Evolutionary conservation across 2,113 vertebrate genomes (phyloP), one percentile per base, ranked within the genome.

Genomic region (Macrotus californicus): DNA sequence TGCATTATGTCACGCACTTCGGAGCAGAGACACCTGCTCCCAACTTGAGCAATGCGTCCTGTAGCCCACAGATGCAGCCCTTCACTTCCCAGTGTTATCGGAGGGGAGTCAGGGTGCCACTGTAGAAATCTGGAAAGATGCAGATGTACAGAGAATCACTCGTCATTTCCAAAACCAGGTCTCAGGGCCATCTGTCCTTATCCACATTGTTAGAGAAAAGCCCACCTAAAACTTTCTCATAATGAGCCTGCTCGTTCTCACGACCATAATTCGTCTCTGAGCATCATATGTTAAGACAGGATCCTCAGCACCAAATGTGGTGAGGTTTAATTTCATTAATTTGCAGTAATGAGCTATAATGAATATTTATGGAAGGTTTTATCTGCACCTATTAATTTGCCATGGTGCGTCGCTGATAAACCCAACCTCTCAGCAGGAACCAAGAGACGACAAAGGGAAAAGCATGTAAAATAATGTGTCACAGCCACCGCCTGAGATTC

Each of bases 301-400:
- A 97, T 97, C 61, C 89, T 91, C 81, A 76, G 96, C 94, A 95
- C 92, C 67, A 91, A 97, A 95, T 93, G 87, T 81, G 70, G 87
- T 70, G 92, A 88, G 80, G 41, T 89, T 98, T 98, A 96, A 97
- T 98, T 98, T 97, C 89, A 96, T 98, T 98, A 98, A 96, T 98
- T 98, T 96, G 29, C 93, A 97, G 96, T 98, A 98, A 98, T 98
- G 96, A 98, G 83, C 50, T 94, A 3, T 97, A 98, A 98, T 98
- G 97, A 98, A 98, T 98, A 98, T 98, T 98, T 97, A 98, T 98
- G 96, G 97, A 77, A 96, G 96, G 97, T 97, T 97, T 98, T 98
- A 98, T 98, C 97, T 96, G 91, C 90, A 97, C 73, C 88, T 97
- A 96, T 98, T 98, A 98, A 98, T 96, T 98, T 97, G 82, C 94